Base-by-base conservation (phyloP, 2,113 vertebrate species). In the Alosa alosa region DNA sequence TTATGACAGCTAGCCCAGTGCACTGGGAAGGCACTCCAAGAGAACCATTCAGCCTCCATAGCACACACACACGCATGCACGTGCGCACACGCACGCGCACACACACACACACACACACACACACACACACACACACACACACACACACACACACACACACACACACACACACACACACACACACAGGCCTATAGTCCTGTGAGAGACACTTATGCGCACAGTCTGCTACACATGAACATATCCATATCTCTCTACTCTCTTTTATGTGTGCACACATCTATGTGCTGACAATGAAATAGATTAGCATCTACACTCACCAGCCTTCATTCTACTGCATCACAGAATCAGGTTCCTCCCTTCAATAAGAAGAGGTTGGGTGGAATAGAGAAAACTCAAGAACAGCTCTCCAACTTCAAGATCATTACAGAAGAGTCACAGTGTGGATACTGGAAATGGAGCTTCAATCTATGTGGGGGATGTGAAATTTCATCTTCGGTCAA, bases 11-110 rank as follows among this genome's bases (percentile, higher is more conserved):
- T 68, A 68, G 64, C n/a, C n/a, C n/a, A 68, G 64, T 68, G 10
- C 64, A 31, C n/a, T 68, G 64, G 64, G n/a, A 68, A 31, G 64
- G 6, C 64, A 13, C 64, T n/a, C 25, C 55, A 60, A 60, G n/a
- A 60, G 55, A 60, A 60, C 45, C 81, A 46, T 82, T 22, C 45
- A 82, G 49, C 46, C 46, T 25, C 46, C 46, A 82, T 31, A 82
- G 31, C 3, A 36, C 81, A 13, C n/a, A 17, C n/a, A 60, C 11
- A 36, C 39, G 18, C 20, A n/a, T n/a, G n/a, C 45, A 81, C 64
- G 46, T n/a, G 68, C 13, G 64, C 60, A 82, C 44, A 39, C 5
- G n/a, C 45, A 81, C 64, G 46, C 44, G 68, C 13, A 82, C 60
- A 82, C 44, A 39, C 5, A 25, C 44, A 39, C 5, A 25, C 1